These are phyloP conservation scores for Hemithea aestivaria DNA, from an alignment of 2,888 invertebrate genomes.

Conservation along the genomic window DNA sequence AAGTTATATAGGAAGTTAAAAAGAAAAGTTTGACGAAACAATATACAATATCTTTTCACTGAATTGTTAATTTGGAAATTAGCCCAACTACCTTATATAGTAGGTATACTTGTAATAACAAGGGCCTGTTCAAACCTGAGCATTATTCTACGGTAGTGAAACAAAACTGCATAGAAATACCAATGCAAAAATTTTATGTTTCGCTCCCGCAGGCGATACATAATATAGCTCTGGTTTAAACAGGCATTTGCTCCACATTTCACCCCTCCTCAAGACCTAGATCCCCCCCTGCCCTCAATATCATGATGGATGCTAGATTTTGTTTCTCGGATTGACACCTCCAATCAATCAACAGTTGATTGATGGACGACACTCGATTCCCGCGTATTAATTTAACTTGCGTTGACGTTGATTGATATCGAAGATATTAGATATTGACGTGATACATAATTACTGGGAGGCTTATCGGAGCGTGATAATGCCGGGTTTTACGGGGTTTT, in stretches of 20 bases:
- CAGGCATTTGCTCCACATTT: background rate
- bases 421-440: conserved; percentile 62
- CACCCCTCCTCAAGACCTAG: conserved; percentile 2
- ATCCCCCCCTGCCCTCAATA: conserved; percentile 15
- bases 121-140: no score
- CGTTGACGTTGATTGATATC: conserved; percentile 59
- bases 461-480: conserved; percentile 17
- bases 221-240: no score
- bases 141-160: no score
- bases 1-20: no score
- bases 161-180: no score
- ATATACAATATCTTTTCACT: no score
- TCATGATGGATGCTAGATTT: conserved; percentile 51
- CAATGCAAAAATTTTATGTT: no score
- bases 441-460: conserved; percentile 42
- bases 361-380: conserved; percentile 68
- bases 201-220: no score
- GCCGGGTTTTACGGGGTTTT: background rate
- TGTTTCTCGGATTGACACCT: conserved; percentile 49
- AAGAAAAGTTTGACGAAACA: no score
- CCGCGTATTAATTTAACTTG: conserved; percentile 48
- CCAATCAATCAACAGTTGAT: conserved; percentile 68
- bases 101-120: no score
- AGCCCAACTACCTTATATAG: no score
- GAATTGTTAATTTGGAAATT: no score